These are phyloP conservation scores for Hycleus cichorii DNA, from an alignment of 1,140 invertebrate species.

Conservation along the genomic window DNA sequence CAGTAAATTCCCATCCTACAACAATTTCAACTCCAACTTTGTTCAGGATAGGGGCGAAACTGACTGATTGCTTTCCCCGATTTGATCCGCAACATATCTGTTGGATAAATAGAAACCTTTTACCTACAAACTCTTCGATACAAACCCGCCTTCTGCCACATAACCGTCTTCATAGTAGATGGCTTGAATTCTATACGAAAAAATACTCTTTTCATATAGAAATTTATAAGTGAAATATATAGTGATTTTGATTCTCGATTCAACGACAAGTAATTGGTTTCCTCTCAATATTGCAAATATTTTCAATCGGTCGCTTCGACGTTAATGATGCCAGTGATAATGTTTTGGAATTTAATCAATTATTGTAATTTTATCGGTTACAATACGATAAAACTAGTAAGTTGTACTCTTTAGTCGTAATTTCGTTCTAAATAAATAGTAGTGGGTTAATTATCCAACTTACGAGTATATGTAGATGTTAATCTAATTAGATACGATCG, in stretches of 20 bases:
- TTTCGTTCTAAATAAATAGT: constrained; percentile 10
- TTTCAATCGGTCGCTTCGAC: not conserved
- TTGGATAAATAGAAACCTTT: constrained; percentile 33
- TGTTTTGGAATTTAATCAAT: not conserved
- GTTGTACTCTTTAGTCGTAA: not conserved
- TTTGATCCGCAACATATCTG: constrained; percentile 31
- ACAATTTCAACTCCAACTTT: no score
- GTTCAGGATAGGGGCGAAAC: constrained; percentile 1
- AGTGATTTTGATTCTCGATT: constrained; percentile 1
- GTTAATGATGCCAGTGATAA: constrained; percentile 1
- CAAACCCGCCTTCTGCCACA: constrained; percentile 9
- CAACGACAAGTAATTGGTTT: constrained; percentile 1
- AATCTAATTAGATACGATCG: constrained; percentile 9
- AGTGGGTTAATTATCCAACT: constrained; percentile 10
- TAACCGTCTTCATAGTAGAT: constrained; percentile 3
- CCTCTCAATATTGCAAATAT: constrained; percentile 6
- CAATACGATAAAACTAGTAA: not conserved
- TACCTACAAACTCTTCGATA: constrained; percentile 21
- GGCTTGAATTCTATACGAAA: constrained; percentile 2
- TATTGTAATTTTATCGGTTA: no score
- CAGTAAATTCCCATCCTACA: not conserved
- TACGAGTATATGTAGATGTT: constrained; percentile 13
- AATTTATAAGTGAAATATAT: not conserved
- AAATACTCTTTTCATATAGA: not conserved
- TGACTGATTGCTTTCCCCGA: constrained; percentile 30